Base-by-base conservation (phyloP, 53 echinoderm and acorn worm species). In the Stichopus horrens region DNA sequence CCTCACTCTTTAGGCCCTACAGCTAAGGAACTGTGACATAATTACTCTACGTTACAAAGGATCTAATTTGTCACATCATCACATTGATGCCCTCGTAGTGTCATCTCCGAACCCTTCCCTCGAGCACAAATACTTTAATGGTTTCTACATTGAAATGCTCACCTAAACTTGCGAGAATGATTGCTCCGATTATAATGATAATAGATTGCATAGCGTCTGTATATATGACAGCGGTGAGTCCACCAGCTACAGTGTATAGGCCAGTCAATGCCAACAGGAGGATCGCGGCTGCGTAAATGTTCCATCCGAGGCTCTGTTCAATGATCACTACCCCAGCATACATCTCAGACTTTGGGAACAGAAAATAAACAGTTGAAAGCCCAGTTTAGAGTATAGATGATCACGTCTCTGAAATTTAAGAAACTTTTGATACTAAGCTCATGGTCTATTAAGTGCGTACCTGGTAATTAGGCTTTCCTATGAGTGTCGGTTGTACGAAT, bases 191-290 rank as follows among this genome's bases (percentile, higher is more conserved):
- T 52, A 95, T 88, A 77, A 95, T 95, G 81, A 95, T 91, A 74
- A 95, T 52, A 7, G 95, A 93, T 68, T 95, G 95, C 57, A 95
- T 87, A 53, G 95, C 95, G 76, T 95, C 95, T 6, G 95, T 95
- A 23, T 91, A 94, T 55, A 94, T 94, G 51, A 94, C 94, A 3
- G 95, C 95, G 6, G 93, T 94, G 21, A 94, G 76, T 11, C 93
- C 93, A 19, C 95, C 95, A 54, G 95, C 95, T 75, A 95, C 88
- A 4, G 95, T 95, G 86, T 93, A 95, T 7, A 87, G 83, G 5
- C 88, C 93, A 11, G 93, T 95, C 91, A 95, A 83, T 1, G 54
- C 76, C 77, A 95, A 90, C 18, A 95, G 75, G 7, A 93, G 88
- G 23, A 90, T 91, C 6, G 91, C 84, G 5, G 91, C 89, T 13